Conservation (phyloP, 1,140 invertebrate species). For the Leptinotarsa defecta region DNA sequence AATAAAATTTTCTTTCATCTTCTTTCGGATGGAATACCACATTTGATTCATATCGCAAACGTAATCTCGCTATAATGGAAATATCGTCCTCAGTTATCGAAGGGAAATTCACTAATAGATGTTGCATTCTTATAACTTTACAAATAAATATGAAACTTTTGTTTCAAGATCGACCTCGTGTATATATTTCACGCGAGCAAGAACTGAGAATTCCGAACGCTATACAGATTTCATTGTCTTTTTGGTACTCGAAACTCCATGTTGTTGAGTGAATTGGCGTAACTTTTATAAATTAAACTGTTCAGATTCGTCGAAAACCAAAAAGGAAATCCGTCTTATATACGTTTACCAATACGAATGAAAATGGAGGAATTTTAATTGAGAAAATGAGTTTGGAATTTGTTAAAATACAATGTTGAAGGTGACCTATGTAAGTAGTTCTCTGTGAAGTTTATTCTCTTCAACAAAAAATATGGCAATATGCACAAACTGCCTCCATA, state of each 20-base stretch:
- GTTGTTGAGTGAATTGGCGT: slow-evolving; percentile 2
- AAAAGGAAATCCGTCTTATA: not conserved
- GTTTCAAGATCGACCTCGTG: slow-evolving; percentile 2
- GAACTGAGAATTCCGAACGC: slow-evolving; percentile 3
- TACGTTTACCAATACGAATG: not conserved
- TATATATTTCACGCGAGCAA: not conserved
- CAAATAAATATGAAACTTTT: slow-evolving; percentile 1
- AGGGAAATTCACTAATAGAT: not conserved
- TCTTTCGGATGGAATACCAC: no score
- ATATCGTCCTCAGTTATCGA: not conserved
- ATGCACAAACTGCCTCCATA: no score
- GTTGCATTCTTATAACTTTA: not conserved
- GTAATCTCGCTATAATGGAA: no score
- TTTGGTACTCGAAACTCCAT: not conserved
- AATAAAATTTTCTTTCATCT: no score
- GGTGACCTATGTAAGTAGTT: no score
- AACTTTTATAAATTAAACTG: not conserved
- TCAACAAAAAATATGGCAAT: no score
- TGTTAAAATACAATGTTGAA: not conserved
- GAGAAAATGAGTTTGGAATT: not conserved
- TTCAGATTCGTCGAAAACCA: slow-evolving; percentile 2
- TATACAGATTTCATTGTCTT: not conserved
- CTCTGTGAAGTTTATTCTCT: no score
- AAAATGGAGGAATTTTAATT: not conserved
- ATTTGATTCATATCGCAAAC: no score